Evolutionary conservation across 2,888 invertebrate species (phyloP).

Genomic region (Tromatobia lineatoria): DNA sequence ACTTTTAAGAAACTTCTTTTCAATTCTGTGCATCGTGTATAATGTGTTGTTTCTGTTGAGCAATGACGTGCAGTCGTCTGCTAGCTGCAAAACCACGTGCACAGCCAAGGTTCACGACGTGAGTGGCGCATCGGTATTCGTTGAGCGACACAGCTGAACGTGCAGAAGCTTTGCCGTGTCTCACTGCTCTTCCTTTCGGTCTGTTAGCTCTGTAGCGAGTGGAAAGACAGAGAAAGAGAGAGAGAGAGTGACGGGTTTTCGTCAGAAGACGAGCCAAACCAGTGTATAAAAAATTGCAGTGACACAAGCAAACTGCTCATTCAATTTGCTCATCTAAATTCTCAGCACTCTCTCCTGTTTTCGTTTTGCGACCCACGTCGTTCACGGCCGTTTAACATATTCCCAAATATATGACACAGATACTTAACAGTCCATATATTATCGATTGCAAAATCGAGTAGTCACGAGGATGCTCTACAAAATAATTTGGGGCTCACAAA

Average conservation of each 20-base stretch:
- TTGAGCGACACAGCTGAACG: neutral
- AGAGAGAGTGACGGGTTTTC: neutral
- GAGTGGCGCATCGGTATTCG: neutral
- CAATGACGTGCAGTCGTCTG: slow-evolving; percentile 7
- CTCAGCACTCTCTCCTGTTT: slow-evolving; percentile 8
- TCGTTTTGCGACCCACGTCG: neutral
- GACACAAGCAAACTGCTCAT: neutral
- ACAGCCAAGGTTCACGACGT: slow-evolving; percentile 8
- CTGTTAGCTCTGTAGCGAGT: neutral
- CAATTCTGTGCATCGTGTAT: neutral
- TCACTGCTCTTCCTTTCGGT: neutral
- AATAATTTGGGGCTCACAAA: neutral
- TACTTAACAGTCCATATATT: neutral
- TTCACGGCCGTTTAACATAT: neutral
- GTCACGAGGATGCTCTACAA: neutral
- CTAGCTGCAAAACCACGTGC: slow-evolving; percentile 16
- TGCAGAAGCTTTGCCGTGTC: neutral
- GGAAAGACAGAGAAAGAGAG: neutral
- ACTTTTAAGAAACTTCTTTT: neutral
- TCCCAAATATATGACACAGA: neutral
- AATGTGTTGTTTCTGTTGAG: neutral
- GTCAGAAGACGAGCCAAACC: slow-evolving; percentile 5
- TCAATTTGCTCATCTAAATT: slow-evolving; percentile 15
- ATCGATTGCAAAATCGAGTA: slow-evolving; percentile 2
- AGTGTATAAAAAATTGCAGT: neutral